Evolutionary conservation across 2,888 invertebrate species (phyloP), one percentile per base, ranked within the genome.

Genomic region (Drosophila recens): DNA sequence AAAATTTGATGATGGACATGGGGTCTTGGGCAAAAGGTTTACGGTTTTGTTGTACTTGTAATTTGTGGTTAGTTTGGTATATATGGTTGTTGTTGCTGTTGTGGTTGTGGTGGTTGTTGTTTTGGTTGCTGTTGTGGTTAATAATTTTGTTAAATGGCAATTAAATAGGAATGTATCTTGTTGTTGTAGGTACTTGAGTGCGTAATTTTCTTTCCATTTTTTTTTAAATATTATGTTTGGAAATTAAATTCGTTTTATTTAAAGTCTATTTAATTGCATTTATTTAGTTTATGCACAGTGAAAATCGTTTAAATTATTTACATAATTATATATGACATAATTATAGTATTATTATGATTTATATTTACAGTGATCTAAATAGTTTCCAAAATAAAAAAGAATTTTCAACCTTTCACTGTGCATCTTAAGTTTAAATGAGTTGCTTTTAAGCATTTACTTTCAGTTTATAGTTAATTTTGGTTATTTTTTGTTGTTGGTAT

Each of bases 281-380:
- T 77, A 56, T 75, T 80, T 83, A 69, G 53, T 34, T 53, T 33
- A 80, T 80, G 84, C 80, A 73, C 87, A 87, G 80, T 83, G 71
- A 80, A 70, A 62, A 58, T 54, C 17, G 23, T 54, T 23, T 33
- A 20, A 45, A 42, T 17, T 49, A 48, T 54, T 46, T 48, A 42
- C 57, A 34, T 23, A 34, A 23, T n/a, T n/a, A n/a, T n/a, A n/a
- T n/a, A n/a, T n/a, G n/a, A n/a, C n/a, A n/a, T n/a, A n/a, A n/a
- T n/a, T n/a, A n/a, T n/a, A n/a, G n/a, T n/a, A n/a, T n/a, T n/a
- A n/a, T n/a, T n/a, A n/a, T n/a, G n/a, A n/a, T n/a, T n/a, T n/a
- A n/a, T 43, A 23, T n/a, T 30, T 48, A 48, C 48, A 48, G 30
- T 5, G 30, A 30, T 10, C 15, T 48, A 30, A 15, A 4, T 10